phyloP scores from a whole-genome alignment of 2,888 invertebrate species.

The Cantharis rustica region DNA sequence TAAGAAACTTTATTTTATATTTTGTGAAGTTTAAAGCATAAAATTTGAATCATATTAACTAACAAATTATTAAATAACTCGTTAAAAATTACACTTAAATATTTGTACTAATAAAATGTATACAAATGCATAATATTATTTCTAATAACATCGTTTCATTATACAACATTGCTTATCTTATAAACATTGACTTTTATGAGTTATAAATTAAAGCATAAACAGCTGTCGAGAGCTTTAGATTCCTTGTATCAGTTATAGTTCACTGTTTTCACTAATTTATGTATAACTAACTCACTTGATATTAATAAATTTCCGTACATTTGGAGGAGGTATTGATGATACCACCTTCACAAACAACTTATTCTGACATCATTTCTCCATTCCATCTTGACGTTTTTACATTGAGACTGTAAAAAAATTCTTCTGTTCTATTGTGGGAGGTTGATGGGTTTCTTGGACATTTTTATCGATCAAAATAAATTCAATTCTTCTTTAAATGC shows the following conservation, averaged over 20 bases:
- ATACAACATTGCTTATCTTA: slow-evolving; percentile 2
- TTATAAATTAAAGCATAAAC: slow-evolving; percentile 1
- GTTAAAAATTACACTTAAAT: not conserved
- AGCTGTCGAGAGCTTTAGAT: not conserved
- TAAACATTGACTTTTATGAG: slow-evolving; percentile 4
- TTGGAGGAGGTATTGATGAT: not conserved
- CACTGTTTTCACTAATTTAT: not conserved
- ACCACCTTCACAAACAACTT: not conserved
- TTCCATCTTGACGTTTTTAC: not conserved
- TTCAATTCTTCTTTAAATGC: not conserved
- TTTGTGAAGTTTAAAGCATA: not conserved
- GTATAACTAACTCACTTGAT: not conserved
- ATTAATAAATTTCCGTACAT: not conserved
- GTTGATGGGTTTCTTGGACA: not conserved
- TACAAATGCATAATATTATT: not conserved
- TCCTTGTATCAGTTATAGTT: not conserved
- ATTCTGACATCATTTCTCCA: not conserved
- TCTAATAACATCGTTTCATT: not conserved
- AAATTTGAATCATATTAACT: not conserved
- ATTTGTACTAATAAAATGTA: not conserved
- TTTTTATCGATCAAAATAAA: not conserved
- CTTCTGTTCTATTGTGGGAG: not conserved
- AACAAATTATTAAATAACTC: not conserved
- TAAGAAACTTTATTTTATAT: not conserved
- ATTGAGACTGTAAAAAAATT: not conserved